Percentiles rank a stretch among this genome's conserved stretches.
phyloP scores from a whole-genome alignment of 2,888 invertebrate species.

The Spialia ferax region DNA sequence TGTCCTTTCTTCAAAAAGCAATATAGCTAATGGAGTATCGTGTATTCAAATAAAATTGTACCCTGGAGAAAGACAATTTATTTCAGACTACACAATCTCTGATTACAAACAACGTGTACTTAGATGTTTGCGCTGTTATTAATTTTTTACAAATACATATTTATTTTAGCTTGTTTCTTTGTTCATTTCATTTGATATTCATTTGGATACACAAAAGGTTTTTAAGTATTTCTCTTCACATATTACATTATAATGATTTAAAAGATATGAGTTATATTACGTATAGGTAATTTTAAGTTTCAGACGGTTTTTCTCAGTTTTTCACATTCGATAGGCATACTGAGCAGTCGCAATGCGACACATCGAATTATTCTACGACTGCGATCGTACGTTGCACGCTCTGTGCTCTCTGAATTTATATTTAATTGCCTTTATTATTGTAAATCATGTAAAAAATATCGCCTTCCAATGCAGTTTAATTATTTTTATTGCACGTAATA shows the following conservation, averaged over 20 bases:
- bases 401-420: constrained; percentile 18
- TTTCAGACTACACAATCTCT: constrained; percentile 3
- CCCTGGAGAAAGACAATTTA: neutral
- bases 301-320: too few relatives aligned
- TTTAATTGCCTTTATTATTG: constrained; percentile 19
- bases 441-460: constrained; percentile 11
- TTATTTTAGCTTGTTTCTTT: too few relatives aligned
- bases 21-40: constrained; percentile 33
- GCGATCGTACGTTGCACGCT: constrained; percentile 14
- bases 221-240: too few relatives aligned
- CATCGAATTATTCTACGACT: constrained; percentile 22
- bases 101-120: neutral
- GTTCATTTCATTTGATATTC: too few relatives aligned
- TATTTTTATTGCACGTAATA: neutral
- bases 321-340: constrained; percentile 5
- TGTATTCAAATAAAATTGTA: constrained; percentile 18
- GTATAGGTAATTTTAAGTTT: neutral
- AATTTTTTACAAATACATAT: too few relatives aligned
- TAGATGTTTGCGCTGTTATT: neutral
- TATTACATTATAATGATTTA: neutral
- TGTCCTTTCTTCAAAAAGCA: constrained; percentile 33
- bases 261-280: neutral
- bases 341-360: constrained; percentile 44
- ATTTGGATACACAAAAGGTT: too few relatives aligned
- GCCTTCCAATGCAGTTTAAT: neutral